Conservation (phyloP, 2,888 invertebrate species). For the Acanthosepion lycidas region DNA sequence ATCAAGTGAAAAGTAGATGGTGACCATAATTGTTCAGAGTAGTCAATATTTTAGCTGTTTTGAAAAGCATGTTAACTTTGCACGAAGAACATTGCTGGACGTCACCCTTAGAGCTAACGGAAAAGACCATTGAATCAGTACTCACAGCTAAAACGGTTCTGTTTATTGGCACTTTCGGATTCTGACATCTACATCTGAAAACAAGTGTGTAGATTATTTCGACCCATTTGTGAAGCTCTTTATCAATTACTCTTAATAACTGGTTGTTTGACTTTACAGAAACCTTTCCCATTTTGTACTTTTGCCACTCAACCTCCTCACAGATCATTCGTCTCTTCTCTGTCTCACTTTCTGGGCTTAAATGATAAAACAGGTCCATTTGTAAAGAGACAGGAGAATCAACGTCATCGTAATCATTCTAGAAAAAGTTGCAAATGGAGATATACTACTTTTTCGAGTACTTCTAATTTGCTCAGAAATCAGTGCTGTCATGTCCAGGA, state of each 20-base stretch:
- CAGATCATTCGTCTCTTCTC: too few species aligned
- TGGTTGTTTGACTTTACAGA: neutral
- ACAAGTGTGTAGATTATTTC: slow-evolving; percentile 4
- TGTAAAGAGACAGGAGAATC: neutral
- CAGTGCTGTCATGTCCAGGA: slow-evolving; percentile 33
- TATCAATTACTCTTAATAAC: slow-evolving; percentile 33
- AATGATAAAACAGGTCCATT: neutral
- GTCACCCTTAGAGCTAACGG: neutral
- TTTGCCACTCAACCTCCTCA: neutral
- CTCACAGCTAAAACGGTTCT: slow-evolving; percentile 12
- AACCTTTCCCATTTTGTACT: neutral
- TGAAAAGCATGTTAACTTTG: neutral
- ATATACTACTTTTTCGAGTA: slow-evolving; percentile 1
- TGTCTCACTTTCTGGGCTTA: neutral
- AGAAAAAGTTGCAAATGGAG: neutral
- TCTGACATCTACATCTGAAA: neutral
- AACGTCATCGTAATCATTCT: neutral
- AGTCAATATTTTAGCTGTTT: slow-evolving; percentile 4
- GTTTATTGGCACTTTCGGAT: neutral
- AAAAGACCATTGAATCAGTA: neutral
- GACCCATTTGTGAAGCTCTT: neutral
- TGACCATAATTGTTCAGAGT: neutral
- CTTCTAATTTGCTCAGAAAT: neutral
- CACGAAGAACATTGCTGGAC: slow-evolving; percentile 7
- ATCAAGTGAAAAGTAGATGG: neutral